Conservation (phyloP, 2,113 vertebrate species). For the Phrynocephalus versicolor region DNA sequence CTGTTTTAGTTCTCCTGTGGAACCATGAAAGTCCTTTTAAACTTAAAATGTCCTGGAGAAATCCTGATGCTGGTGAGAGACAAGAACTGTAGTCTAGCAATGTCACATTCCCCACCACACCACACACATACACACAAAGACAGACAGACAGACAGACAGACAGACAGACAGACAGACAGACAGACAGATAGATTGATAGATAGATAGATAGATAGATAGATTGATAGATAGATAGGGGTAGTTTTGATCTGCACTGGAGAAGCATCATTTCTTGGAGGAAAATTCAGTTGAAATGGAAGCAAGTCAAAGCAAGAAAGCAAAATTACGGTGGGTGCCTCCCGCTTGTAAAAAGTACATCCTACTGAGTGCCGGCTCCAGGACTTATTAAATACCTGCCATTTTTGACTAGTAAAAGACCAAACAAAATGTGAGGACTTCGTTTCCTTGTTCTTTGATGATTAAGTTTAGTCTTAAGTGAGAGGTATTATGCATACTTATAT, state of each 20-base stretch:
- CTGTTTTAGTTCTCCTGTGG: conserved; percentile 67
- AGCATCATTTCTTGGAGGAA: conserved; percentile 56
- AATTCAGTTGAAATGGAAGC: conserved; percentile 57
- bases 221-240: too few species aligned
- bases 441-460: conserved; percentile 66
- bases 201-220: too few species aligned
- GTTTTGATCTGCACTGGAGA: conserved; percentile 51
- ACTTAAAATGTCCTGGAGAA: conserved; percentile 64
- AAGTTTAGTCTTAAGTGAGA: conserved; percentile 56
- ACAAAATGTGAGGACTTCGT: conserved; percentile 64
- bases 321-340: conserved; percentile 36
- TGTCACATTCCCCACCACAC: conserved; percentile 41
- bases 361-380: conserved; percentile 74
- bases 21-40: conserved; percentile 66
- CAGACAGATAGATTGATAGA: too few species aligned
- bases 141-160: too few species aligned
- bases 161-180: too few species aligned
- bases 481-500: conserved; percentile 56
- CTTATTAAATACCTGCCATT: conserved; percentile 72
- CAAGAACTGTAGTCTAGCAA: conserved; percentile 67
- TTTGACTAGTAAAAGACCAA: conserved; percentile 74
- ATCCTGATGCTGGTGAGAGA: conserved; percentile 63
- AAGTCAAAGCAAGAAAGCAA: conserved; percentile 55
- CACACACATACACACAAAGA: too few species aligned
- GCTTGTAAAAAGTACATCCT: conserved; percentile 62